A percentile compares a stretch with the other conserved stretches of the same genome.
Conservation (phyloP, 2,888 invertebrate species). For the Thereva nobilitata region DNA sequence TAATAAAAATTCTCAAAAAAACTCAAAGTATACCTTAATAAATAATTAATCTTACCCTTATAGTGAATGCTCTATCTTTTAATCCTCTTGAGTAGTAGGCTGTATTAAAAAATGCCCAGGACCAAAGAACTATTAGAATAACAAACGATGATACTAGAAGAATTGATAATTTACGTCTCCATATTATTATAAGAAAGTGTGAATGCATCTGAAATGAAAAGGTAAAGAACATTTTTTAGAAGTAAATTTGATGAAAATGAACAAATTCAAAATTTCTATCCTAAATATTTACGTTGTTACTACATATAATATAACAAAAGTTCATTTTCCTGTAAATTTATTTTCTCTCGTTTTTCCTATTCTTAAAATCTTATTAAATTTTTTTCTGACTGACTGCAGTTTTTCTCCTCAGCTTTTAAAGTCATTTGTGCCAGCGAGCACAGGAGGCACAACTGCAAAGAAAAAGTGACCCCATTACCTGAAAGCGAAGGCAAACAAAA, state of each 20-base stretch:
- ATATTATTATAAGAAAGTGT: constrained; percentile 53
- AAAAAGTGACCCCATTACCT: too few species aligned
- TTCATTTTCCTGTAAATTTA: too few species aligned
- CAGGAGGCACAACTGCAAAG: too few species aligned
- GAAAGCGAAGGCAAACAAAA: too few species aligned
- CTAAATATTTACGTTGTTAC: too few species aligned
- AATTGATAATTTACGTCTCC: constrained; percentile 56
- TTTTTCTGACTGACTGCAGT: too few species aligned
- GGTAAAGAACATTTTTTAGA: background rate
- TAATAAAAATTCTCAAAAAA: too few species aligned
- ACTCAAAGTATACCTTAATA: background rate
- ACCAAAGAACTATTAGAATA: constrained; percentile 54
- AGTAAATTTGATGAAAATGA: background rate
- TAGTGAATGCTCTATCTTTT: constrained; percentile 19
- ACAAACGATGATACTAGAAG: constrained; percentile 51
- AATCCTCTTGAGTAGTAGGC: constrained; percentile 37
- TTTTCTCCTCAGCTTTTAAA: too few species aligned
- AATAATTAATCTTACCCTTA: constrained; percentile 14
- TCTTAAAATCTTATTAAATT: too few species aligned
- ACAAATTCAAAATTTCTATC: background rate
- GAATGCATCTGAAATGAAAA: constrained; percentile 54
- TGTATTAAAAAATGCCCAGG: constrained; percentile 55
- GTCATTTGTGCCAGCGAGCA: too few species aligned
- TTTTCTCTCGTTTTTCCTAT: too few species aligned
- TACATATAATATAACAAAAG: too few species aligned